Evolutionary conservation across 2,113 vertebrate genomes (phyloP).

Genomic region (Lathamus discolor): DNA sequence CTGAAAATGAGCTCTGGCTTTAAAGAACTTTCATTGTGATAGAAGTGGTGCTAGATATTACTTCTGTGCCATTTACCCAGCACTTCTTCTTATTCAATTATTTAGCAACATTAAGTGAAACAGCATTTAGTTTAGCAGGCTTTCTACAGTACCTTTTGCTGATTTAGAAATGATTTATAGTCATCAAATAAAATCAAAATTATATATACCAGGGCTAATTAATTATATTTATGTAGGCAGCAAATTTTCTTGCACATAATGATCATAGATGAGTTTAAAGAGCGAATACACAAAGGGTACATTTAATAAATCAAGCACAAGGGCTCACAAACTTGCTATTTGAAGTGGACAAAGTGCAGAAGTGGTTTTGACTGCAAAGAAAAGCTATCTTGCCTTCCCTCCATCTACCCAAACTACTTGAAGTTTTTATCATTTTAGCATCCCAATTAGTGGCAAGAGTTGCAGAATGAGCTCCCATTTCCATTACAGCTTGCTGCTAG

Average conservation of each 20-base stretch:
- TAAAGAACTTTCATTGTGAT: constrained; percentile 44
- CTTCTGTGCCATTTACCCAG: constrained; percentile 37
- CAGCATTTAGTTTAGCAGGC: constrained; percentile 23
- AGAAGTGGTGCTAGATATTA: constrained; percentile 4
- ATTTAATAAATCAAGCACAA: not conserved
- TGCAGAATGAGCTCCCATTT: not conserved
- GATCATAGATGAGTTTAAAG: not conserved
- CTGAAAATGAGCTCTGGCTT: constrained; percentile 31
- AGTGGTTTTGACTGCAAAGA: not conserved
- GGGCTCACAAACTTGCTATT: not conserved
- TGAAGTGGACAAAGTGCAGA: not conserved
- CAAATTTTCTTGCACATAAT: constrained; percentile 19
- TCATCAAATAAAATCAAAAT: not conserved
- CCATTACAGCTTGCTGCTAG: not conserved
- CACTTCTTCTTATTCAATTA: constrained; percentile 55
- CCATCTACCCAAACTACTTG: not conserved
- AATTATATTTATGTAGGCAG: not conserved
- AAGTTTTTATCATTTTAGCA: not conserved
- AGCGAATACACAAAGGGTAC: not conserved
- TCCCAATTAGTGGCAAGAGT: not conserved
- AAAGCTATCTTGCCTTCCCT: not conserved
- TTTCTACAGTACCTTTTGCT: not conserved
- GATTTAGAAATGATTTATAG: constrained; percentile 39
- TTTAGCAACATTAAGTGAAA: constrained; percentile 48
- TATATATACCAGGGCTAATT: not conserved